Percentiles rank a stretch among this genome's conserved stretches.
Evolutionary conservation across 2,888 invertebrate species (phyloP).

Genomic region (Drosophila infuscata): DNA sequence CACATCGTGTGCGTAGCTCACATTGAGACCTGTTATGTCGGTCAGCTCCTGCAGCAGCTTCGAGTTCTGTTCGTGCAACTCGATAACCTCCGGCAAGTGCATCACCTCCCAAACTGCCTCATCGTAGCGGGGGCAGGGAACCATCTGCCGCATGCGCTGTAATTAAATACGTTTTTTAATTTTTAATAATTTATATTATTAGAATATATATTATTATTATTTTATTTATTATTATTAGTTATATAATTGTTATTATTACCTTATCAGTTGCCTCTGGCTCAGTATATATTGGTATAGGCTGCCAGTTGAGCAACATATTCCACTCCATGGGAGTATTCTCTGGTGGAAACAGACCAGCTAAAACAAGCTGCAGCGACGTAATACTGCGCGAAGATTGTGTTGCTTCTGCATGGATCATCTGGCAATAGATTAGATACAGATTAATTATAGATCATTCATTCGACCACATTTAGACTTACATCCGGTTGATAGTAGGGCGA

Average conservation of each 20-base stretch:
- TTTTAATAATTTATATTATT: not conserved
- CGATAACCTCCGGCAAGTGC: constrained; percentile 85
- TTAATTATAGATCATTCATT: not conserved
- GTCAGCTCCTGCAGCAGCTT: constrained; percentile 86
- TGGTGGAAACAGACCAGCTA: constrained; percentile 90
- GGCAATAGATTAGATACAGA: not conserved
- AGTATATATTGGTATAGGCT: constrained; percentile 90
- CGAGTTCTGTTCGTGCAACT: constrained; percentile 84
- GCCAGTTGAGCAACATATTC: constrained; percentile 89
- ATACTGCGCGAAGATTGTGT: constrained; percentile 91
- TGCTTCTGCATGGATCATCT: constrained; percentile 88
- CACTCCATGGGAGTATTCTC: constrained; percentile 86
- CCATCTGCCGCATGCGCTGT: constrained; percentile 87
- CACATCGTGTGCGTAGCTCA: constrained; percentile 87
- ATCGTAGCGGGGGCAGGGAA: constrained; percentile 87
- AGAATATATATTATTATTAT: not conserved
- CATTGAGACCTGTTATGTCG: constrained; percentile 86
- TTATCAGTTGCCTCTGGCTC: constrained; percentile 87
- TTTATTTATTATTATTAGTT: not conserved
- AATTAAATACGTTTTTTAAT: not conserved
- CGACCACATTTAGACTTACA: constrained; percentile 60
- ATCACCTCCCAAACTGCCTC: constrained; percentile 86
- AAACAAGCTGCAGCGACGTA: constrained; percentile 89
- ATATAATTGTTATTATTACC: constrained; percentile 41
- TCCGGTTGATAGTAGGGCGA: constrained; percentile 87